Percentiles rank a stretch among this genome's conserved stretches.
These are phyloP conservation scores for Euleptes europaea DNA, from an alignment of 2,113 vertebrate species.

Conservation along the genomic window DNA sequence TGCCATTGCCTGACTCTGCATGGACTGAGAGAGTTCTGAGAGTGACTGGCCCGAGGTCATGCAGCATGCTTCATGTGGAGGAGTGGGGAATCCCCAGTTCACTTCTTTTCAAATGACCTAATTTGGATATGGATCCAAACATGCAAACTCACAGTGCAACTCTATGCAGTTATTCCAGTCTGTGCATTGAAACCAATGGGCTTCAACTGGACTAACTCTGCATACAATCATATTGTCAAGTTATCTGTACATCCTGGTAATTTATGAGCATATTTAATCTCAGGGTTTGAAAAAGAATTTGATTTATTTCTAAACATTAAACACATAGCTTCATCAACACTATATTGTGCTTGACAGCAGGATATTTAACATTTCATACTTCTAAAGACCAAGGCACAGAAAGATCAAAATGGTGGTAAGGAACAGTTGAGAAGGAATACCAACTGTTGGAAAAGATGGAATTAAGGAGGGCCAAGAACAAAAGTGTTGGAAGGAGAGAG, in stretches of 20 bases:
- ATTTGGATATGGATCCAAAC: not conserved
- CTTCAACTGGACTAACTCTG: no score
- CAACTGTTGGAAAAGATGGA: not conserved
- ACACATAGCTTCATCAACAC: not conserved
- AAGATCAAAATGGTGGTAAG: not conserved
- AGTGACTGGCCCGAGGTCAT: no score
- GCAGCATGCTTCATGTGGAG: no score
- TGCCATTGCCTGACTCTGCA: no score
- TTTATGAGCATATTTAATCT: not conserved
- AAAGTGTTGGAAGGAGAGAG: slow-evolving; percentile 1
- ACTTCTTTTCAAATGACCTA: not conserved
- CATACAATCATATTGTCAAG: no score
- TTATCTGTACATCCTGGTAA: not conserved
- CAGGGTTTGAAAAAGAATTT: not conserved
- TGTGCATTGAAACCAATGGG: no score
- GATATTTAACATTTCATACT: not conserved
- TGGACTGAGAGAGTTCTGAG: no score
- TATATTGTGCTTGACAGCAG: not conserved
- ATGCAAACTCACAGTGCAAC: no score
- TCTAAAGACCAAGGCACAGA: not conserved
- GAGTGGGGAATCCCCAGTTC: no score
- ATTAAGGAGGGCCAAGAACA: not conserved
- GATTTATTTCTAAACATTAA: not conserved
- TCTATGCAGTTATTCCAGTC: no score
- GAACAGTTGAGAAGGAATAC: not conserved